Evolutionary conservation across 2,113 vertebrate species (phyloP).

Genomic region (Zeus faber): DNA sequence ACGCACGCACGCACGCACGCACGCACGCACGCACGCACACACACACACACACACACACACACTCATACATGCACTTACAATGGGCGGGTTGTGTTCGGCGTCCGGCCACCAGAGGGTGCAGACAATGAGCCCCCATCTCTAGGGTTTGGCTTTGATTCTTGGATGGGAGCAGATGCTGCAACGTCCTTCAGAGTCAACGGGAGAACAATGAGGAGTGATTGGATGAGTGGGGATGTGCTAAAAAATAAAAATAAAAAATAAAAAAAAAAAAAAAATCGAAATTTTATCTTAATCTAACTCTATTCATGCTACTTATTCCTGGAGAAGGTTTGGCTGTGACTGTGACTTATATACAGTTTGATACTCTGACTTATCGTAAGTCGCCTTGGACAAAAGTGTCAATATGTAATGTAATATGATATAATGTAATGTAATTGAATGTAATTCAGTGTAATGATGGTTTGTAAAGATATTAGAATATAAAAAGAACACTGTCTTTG

Average conservation of each 20-base stretch:
- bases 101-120: conserved; percentile 77
- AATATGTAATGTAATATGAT: no score
- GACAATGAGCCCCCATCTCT: conserved; percentile 70
- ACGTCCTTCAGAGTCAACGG: conserved; percentile 31
- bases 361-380: no score
- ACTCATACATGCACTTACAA: conserved; percentile 16
- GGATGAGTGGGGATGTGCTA: no score
- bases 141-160: conserved; percentile 48
- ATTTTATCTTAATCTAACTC: no score
- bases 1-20: conserved; percentile 22
- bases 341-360: no score
- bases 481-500: no score
- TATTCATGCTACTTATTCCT: no score
- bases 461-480: conserved; percentile 22
- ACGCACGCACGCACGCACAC: neutral
- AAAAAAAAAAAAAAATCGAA: no score
- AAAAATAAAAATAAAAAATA: no score
- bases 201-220: conserved; percentile 45
- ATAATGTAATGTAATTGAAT: no score
- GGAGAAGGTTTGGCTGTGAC: no score
- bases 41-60: conserved; percentile 15
- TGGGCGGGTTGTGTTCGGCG: conserved; percentile 49
- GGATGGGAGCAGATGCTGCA: conserved; percentile 57
- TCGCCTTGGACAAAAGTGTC: no score
- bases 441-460: conserved; percentile 31